Evolutionary conservation across 2,113 vertebrate species (phyloP).

Genomic region (Hylia prasina): DNA sequence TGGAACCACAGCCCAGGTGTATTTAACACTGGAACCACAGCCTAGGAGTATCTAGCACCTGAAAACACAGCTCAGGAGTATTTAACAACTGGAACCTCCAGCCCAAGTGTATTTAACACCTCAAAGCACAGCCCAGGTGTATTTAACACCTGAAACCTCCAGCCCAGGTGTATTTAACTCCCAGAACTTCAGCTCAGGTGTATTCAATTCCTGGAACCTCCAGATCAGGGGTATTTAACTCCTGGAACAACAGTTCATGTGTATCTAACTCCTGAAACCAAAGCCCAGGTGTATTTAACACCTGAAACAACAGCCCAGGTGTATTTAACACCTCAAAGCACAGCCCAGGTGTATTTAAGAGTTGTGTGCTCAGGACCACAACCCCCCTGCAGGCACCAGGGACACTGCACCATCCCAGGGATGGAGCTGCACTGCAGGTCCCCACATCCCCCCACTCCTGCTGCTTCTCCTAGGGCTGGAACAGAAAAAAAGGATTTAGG

Average conservation of each 20-base stretch:
- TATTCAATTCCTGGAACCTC: neutral
- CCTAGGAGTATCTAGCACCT: too few relatives aligned
- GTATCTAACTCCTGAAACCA: neutral
- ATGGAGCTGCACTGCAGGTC: too few relatives aligned
- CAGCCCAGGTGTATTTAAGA: too few relatives aligned
- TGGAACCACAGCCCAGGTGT: rapidly evolving
- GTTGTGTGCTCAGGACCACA: neutral
- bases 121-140: rapidly evolving
- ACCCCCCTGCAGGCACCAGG: neutral
- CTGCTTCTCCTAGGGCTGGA: neutral
- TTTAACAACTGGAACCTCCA: neutral
- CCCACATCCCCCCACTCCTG: neutral
- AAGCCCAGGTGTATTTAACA: neutral
- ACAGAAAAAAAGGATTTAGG: too few relatives aligned
- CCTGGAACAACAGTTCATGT: rapidly evolving
- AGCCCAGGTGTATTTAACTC: neutral
- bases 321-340: neutral
- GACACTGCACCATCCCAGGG: neutral
- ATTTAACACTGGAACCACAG: rapidly evolving
- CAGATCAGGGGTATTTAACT: neutral
- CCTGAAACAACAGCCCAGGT: rapidly evolving
- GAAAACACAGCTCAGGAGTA: too few relatives aligned
- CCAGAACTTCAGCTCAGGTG: neutral
- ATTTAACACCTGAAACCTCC: neutral
- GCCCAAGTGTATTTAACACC: neutral